Evolutionary conservation across 2,797 vertebrate species (phyloP), one percentile per base, ranked within the genome.

Genomic region (Trematocara caparti): DNA sequence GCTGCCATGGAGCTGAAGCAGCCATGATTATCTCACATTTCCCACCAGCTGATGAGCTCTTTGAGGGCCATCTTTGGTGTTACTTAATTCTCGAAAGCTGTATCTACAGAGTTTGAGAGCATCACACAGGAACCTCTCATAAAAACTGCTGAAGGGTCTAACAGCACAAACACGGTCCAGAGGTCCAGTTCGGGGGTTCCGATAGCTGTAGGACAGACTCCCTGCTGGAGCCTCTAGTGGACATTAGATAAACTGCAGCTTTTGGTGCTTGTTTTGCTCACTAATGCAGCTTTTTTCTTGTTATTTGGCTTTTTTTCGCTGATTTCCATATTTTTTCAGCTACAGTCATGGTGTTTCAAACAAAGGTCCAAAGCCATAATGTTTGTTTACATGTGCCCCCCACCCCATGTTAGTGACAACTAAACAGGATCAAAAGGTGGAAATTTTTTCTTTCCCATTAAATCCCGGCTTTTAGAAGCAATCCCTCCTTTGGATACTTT

Each of bases 1-100:
- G 15, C 47, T 17, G 47, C 0, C 34, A 64, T 4, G 4, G n/a
- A 0, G 13, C 19, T 1, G 7, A 15, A 66, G 12, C 38, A 24
- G 12, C 8, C 62, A 15, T 14, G 62, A 24, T 40, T 43, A 5
- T 8, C 34, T 64, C n/a, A 64, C 32, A 6, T 40, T 43, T 66
- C 8, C 8, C 2, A 6, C 36, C 12, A 43, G 62, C 1, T 66
- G 19, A 66, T 43, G 13, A 27, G 62, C 17, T 66, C 38, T 66
- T 66, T 66, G 62, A 15, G 13, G 19, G 38, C 38, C 13, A 43
- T 66, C 21, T 6, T 15, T 66, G 38, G 19, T 27, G 19, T 57
- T 17, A 57, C 27, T 32, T 57, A 57, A 17, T 57, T 32, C 14
- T 57, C 8, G 1, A 57, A 57, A 36, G 55, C 0, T 36, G 32